Evolutionary conservation across 1,140 invertebrate genomes (phyloP).

Genomic region (Campoletis sonorensis): DNA sequence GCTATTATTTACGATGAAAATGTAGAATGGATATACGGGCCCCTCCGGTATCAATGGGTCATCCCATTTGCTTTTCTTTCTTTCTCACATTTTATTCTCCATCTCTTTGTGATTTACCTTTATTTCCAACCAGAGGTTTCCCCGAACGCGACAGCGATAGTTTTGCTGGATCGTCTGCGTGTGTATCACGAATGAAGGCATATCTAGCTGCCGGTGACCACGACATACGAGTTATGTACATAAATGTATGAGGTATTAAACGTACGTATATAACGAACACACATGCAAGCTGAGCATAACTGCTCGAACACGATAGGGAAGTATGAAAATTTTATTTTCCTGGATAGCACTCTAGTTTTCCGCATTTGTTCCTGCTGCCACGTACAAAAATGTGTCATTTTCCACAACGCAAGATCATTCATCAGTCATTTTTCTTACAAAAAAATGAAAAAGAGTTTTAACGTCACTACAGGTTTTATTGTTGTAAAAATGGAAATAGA

Average conservation of each 20-base stretch:
- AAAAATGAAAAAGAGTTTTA: too few species aligned
- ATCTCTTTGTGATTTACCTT: constrained; percentile 57
- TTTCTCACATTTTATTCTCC: constrained; percentile 35
- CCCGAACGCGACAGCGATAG: constrained; percentile 17
- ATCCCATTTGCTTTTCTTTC: constrained; percentile 51
- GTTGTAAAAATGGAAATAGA: too few species aligned
- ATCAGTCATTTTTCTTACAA: too few species aligned
- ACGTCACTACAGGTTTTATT: too few species aligned
- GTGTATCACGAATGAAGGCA: constrained; percentile 26
- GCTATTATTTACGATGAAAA: constrained; percentile 65
- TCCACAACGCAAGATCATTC: too few species aligned
- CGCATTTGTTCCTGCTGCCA: too few species aligned
- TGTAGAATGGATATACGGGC: constrained; percentile 58
- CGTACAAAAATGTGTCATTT: not conserved
- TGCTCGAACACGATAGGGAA: not conserved
- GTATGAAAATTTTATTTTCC: not conserved
- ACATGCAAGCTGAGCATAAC: not conserved
- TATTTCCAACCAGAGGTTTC: constrained; percentile 21
- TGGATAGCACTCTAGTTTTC: not conserved
- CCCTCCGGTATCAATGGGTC: constrained; percentile 37
- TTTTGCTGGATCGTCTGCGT: not conserved
- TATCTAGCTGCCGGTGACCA: constrained; percentile 22
- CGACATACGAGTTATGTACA: not conserved
- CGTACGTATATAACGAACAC: not conserved
- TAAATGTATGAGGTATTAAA: not conserved